These are phyloP conservation scores for Whitmania pigra DNA, from an alignment of 1,140 invertebrate species.

Conservation along the genomic window DNA sequence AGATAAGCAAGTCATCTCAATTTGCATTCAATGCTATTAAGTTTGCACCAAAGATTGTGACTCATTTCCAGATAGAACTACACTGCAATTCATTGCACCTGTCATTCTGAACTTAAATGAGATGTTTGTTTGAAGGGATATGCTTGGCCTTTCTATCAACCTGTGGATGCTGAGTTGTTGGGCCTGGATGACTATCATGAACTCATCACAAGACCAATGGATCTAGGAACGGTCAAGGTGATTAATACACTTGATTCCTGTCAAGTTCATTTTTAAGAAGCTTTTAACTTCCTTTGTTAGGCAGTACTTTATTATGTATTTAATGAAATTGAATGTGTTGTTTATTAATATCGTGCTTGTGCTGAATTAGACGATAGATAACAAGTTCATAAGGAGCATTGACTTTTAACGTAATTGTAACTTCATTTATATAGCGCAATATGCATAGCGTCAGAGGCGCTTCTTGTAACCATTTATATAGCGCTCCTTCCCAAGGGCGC, in stretches of 20 bases:
- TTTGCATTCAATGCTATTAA: neutral
- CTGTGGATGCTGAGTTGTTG: constrained; percentile 22
- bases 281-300: no score
- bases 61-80: neutral
- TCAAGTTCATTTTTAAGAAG: neutral
- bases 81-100: neutral
- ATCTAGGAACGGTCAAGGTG: constrained; percentile 77
- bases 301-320: no score
- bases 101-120: neutral
- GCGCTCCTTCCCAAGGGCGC: no score
- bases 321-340: no score
- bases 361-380: no score
- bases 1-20: neutral
- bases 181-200: constrained; percentile 87
- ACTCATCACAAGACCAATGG: constrained; percentile 95
- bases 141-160: constrained; percentile 26
- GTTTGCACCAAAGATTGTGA: neutral
- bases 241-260: neutral
- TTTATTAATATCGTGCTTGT: no score
- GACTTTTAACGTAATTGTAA: no score
- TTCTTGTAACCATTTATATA: no score
- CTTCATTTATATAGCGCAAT: no score
- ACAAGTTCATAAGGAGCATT: no score
- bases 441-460: no score
- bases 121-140: constrained; percentile 16